Evolutionary conservation across 2,888 invertebrate species (phyloP).

Genomic region (Nemotelus nigrinus): DNA sequence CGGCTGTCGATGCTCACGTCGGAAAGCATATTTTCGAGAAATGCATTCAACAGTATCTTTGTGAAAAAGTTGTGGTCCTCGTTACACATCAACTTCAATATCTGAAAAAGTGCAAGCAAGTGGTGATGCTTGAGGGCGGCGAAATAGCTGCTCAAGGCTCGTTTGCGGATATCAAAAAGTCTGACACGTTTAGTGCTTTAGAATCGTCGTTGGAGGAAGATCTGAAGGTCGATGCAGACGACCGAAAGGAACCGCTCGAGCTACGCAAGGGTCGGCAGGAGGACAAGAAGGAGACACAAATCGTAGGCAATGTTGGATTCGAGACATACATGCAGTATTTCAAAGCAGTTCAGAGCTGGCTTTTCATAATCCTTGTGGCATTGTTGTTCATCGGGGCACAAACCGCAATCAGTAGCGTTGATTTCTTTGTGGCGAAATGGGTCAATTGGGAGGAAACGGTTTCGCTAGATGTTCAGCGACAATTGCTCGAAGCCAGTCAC

Average conservation of each 20-base stretch:
- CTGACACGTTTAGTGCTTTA: slow-evolving; percentile 62
- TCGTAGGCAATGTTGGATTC: slow-evolving; percentile 30
- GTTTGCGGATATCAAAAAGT: slow-evolving; percentile 67
- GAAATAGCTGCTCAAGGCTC: slow-evolving; percentile 63
- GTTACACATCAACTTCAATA: slow-evolving; percentile 87
- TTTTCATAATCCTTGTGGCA: slow-evolving; percentile 25
- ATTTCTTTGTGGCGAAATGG: slow-evolving; percentile 62
- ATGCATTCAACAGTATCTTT: slow-evolving; percentile 69
- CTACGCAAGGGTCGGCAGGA: slow-evolving; percentile 32
- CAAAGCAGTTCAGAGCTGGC: slow-evolving; percentile 37
- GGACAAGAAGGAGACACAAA: slow-evolving; percentile 41
- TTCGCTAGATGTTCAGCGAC: neutral
- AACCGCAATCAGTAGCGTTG: slow-evolving; percentile 33
- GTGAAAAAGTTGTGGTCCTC: slow-evolving; percentile 75
- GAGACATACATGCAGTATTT: slow-evolving; percentile 36
- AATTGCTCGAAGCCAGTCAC: neutral
- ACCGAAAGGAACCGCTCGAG: slow-evolving; percentile 21
- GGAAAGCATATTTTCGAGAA: slow-evolving; percentile 72
- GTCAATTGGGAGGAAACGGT: slow-evolving; percentile 68
- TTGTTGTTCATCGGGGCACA: slow-evolving; percentile 63
- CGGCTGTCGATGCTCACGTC: slow-evolving; percentile 75
- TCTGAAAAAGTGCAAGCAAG: slow-evolving; percentile 66
- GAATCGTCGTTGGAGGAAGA: slow-evolving; percentile 34
- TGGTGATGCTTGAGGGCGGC: slow-evolving; percentile 66
- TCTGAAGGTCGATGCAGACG: slow-evolving; percentile 22